These are phyloP conservation scores for Ctenosaura bakeri DNA, from an alignment of 2,797 vertebrate genomes.

Conservation along the genomic window DNA sequence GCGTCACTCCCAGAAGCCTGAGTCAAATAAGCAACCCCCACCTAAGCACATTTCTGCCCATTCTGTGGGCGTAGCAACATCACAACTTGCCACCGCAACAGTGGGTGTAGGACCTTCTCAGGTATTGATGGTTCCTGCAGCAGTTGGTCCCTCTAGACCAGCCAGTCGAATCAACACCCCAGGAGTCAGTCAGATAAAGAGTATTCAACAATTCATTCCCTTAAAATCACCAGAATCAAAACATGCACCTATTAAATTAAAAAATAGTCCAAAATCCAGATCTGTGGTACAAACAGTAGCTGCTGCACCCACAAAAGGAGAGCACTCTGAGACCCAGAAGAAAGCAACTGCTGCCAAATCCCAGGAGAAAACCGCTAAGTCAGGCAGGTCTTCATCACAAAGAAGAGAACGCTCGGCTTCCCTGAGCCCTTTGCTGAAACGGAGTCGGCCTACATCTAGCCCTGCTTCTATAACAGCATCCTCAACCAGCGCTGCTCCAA, in stretches of 20 bases:
- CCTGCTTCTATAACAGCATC: background rate
- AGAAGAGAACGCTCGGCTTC: background rate
- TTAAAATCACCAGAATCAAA: background rate
- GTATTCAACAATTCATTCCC: background rate
- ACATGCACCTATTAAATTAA: background rate
- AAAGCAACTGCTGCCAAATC: background rate
- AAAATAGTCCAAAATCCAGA: slow-evolving; percentile 12
- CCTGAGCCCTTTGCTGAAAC: background rate
- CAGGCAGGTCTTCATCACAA: background rate
- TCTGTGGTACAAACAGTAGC: background rate
- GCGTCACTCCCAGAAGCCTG: background rate
- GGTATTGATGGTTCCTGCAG: background rate
- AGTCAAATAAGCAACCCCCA: background rate
- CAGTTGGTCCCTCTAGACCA: background rate
- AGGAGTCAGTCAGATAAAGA: background rate
- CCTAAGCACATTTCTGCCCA: background rate
- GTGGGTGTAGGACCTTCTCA: background rate
- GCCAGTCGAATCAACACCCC: background rate
- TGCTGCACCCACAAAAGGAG: background rate
- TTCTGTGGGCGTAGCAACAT: background rate
- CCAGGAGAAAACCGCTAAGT: background rate
- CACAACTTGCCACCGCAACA: background rate
- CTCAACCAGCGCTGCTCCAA: background rate
- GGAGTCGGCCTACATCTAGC: background rate
- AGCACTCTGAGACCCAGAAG: background rate